Percentiles rank a stretch among this genome's conserved stretches.
phyloP scores from a whole-genome alignment of 2,113 vertebrate species.

The Carassius gibelio region DNA sequence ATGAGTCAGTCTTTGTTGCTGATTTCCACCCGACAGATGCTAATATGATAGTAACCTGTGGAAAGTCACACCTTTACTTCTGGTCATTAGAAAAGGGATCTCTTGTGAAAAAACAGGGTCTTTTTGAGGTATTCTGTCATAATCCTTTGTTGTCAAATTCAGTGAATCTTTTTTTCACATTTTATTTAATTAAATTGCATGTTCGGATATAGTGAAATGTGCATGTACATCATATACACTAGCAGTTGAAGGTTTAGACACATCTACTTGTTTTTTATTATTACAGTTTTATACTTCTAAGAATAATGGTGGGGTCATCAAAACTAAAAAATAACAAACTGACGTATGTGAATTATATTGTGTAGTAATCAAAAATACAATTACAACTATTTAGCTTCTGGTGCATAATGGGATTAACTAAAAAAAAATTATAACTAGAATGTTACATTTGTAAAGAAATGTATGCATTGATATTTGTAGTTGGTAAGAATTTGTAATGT shows the following conservation, averaged over 20 bases:
- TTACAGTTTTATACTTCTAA: not conserved
- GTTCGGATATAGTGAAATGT: not conserved
- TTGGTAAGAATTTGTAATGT: not conserved
- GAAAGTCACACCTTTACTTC: conserved; percentile 96
- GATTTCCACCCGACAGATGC: conserved; percentile 98
- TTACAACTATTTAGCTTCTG: not conserved
- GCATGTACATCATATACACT: not conserved
- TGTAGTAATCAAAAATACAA: not conserved
- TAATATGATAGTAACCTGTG: conserved; percentile 92
- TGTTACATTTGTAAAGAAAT: not conserved
- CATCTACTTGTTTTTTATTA: not conserved
- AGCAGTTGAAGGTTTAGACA: conserved; percentile 5
- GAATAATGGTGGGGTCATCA: not conserved
- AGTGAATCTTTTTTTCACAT: not conserved
- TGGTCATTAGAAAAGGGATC: conserved; percentile 91
- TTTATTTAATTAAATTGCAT: not conserved
- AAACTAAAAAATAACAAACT: not conserved
- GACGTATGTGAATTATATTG: not conserved
- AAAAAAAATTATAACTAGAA: not conserved
- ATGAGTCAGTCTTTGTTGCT: conserved; percentile 90
- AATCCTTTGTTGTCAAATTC: not conserved
- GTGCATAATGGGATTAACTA: not conserved
- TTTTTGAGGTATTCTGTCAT: conserved; percentile 88
- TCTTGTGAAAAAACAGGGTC: conserved; percentile 93
- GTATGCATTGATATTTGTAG: not conserved